Conservation (phyloP, 2,888 invertebrate genomes). For the Hydriomena furcata region DNA sequence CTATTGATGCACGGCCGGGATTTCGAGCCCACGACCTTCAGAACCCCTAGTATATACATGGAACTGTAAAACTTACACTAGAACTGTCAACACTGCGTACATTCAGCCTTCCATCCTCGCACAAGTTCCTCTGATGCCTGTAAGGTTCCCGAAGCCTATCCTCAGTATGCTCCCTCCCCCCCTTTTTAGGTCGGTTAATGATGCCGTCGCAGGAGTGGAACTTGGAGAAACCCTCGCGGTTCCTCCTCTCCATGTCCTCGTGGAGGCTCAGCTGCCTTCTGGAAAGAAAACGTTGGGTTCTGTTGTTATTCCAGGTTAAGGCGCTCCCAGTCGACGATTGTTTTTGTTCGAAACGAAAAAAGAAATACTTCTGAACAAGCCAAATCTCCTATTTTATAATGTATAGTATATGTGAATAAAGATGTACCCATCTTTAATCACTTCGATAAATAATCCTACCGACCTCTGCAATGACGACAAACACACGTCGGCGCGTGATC, state of each 20-base stretch:
- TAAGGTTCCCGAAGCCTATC: not conserved
- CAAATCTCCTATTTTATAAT: too few relatives aligned
- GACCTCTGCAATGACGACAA: too few relatives aligned
- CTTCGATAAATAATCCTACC: too few relatives aligned
- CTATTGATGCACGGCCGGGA: too few relatives aligned
- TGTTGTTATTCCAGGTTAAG: too few relatives aligned
- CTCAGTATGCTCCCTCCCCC: not conserved
- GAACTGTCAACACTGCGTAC: constrained; percentile 38
- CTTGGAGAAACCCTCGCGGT: constrained; percentile 58
- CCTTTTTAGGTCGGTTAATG: constrained; percentile 28
- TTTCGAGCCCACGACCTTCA: too few relatives aligned
- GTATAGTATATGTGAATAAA: too few relatives aligned
- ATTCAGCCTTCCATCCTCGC: constrained; percentile 42
- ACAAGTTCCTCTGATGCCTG: not conserved
- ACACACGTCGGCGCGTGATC: too few relatives aligned
- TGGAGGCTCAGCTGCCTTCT: constrained; percentile 66
- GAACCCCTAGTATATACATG: not conserved
- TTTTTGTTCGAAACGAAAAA: too few relatives aligned
- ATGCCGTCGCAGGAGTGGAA: constrained; percentile 62
- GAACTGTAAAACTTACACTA: constrained; percentile 10
- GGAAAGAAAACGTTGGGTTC: constrained; percentile 10
- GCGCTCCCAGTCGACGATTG: too few relatives aligned
- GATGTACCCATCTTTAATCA: too few relatives aligned
- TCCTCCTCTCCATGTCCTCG: constrained; percentile 57
- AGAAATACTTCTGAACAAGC: too few relatives aligned